phyloP scores from a whole-genome alignment of 2,888 invertebrate species.

The Chydorus sphaericus region DNA sequence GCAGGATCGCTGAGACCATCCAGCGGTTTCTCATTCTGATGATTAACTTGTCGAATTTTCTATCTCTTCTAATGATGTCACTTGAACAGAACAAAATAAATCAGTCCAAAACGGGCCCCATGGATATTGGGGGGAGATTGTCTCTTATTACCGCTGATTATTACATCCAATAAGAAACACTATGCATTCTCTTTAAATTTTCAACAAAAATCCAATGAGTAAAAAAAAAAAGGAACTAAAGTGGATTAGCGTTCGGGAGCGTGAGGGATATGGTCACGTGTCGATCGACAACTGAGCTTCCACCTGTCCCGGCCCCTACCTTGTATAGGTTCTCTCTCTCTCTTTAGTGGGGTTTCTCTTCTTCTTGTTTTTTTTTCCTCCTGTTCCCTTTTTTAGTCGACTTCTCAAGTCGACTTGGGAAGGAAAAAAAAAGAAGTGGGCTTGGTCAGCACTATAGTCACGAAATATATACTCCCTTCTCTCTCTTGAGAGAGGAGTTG shows the following conservation, averaged over 20 bases:
- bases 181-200: too few species aligned
- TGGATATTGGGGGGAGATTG: too few species aligned
- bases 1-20: background rate
- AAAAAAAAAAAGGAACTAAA: background rate
- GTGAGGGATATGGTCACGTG: conserved; percentile 1
- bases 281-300: conserved; percentile 8
- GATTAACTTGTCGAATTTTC: too few species aligned
- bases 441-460: too few species aligned
- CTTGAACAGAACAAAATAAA: background rate
- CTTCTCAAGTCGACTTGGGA: background rate
- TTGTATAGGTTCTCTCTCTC: background rate
- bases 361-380: background rate
- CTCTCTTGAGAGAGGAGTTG: too few species aligned
- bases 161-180: too few species aligned
- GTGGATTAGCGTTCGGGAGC: too few species aligned
- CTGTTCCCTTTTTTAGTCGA: background rate
- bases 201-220: background rate
- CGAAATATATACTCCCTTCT: too few species aligned
- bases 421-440: too few species aligned
- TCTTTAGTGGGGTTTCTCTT: background rate
- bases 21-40: too few species aligned
- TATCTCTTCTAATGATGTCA: too few species aligned
- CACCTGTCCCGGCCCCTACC: conserved; percentile 6
- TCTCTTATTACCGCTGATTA: too few species aligned
- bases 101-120: background rate